phyloP scores from a whole-genome alignment of 2,797 vertebrate genomes.

The Myotis myotis region DNA sequence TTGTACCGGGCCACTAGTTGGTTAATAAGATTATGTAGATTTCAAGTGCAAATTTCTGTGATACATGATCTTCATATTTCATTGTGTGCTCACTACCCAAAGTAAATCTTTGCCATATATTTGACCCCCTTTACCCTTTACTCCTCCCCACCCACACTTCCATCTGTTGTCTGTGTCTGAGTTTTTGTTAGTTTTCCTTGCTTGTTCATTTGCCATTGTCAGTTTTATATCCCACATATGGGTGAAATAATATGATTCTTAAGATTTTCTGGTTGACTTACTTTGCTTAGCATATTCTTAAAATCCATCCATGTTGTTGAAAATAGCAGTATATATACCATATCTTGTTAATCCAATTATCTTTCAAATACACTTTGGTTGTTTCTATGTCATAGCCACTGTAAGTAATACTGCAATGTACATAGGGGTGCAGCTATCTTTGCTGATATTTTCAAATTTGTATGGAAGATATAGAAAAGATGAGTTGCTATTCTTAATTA shows the following conservation, averaged over 20 bases:
- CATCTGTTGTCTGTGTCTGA: neutral
- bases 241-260: neutral
- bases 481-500: neutral
- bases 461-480: neutral
- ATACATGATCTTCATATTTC: too few species aligned
- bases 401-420: neutral
- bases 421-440: neutral
- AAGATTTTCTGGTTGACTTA: neutral
- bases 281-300: too few species aligned
- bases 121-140: neutral
- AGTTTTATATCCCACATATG: neutral
- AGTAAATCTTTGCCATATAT: neutral
- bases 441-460: neutral
- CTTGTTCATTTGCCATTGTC: neutral
- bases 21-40: neutral
- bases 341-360: neutral
- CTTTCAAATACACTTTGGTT: neutral
- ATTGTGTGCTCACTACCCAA: neutral
- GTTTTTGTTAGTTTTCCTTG: neutral
- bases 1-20: too few species aligned
- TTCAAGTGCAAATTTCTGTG: neutral
- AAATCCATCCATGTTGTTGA: neutral
- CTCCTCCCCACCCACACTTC: neutral
- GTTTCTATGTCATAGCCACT: neutral
- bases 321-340: too few species aligned